Evolutionary conservation across 2,888 invertebrate genomes (phyloP).

Genomic region (Tethea ocularis): DNA sequence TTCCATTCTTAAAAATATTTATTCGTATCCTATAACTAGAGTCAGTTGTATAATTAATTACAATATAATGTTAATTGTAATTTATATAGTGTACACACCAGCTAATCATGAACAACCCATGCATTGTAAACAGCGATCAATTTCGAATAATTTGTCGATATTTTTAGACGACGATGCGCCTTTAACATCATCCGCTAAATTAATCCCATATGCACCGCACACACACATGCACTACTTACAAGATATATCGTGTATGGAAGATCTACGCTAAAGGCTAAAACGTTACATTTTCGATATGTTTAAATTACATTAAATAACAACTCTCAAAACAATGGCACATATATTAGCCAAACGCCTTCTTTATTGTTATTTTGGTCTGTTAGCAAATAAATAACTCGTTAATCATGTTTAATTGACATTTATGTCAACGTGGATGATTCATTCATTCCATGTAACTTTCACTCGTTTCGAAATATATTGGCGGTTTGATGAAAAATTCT

Average conservation of each 20-base stretch:
- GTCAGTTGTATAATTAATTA: constrained; percentile 79
- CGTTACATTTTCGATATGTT: constrained; percentile 81
- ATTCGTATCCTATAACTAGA: constrained; percentile 78
- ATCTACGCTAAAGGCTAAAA: constrained; percentile 81
- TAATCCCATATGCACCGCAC: constrained; percentile 43
- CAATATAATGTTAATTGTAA: constrained; percentile 61
- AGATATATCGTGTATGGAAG: constrained; percentile 75
- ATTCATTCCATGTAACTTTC: background rate
- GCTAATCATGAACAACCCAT: constrained; percentile 59
- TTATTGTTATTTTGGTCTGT: constrained; percentile 50
- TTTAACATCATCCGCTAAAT: constrained; percentile 37
- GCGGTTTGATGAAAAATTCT: background rate
- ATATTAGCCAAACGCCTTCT: constrained; percentile 59
- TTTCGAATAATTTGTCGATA: constrained; percentile 25
- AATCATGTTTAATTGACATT: constrained; percentile 14
- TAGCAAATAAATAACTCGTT: constrained; percentile 43
- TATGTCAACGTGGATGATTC: background rate
- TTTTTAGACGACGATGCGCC: constrained; percentile 16
- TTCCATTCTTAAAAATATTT: constrained; percentile 76
- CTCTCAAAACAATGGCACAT: constrained; percentile 75
- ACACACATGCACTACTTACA: constrained; percentile 62
- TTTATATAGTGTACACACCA: constrained; percentile 63
- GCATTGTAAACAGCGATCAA: constrained; percentile 52
- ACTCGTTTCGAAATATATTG: background rate
- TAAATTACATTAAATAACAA: constrained; percentile 75